Base-by-base conservation (phyloP, 2,888 invertebrate species). In the Pyrochroa serraticornis region DNA sequence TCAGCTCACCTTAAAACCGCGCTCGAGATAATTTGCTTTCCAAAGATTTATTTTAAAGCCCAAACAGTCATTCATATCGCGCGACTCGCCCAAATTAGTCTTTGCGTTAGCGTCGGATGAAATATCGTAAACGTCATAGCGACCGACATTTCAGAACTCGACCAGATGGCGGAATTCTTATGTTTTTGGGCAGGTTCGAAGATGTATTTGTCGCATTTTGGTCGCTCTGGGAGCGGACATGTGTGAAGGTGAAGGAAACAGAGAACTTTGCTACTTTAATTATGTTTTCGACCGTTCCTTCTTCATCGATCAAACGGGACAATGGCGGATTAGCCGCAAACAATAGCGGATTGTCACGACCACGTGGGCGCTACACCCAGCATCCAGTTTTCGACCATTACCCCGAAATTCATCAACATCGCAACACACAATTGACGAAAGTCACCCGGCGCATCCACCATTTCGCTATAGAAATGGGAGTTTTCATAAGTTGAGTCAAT, bases 241-340 rank as follows among this genome's bases (percentile, higher is more conserved):
- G 42, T 43, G 36, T 22, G 31, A 50, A 50, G 43, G 50, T 43
- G 42, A 35, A 43, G 43, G 42, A 50, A 50, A 47, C 47, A 47
- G 36, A 38, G 38, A 47, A 43, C 50, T 50, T 50, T 43, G 50
- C 34, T 50, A 50, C 50, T 50, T 50, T 50, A 50, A 50, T 50
- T 50, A 50, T 50, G 43, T 50, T 50, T 50, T 35, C 35, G 43
- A 22, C 31, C 22, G 42, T 42, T 50, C 50, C 43, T 50, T 43
- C 35, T 50, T 13, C 42, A 50, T 50, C 50, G 50, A 50, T 50
- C 50, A 50, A 49, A 49, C 42, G 34, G 35, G 22, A 42, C 36
- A 35, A 22, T 22, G 22, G 22, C 22, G 22, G 50, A 50, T 50
- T 50, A 35, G 35, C 33, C 22, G 42, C 42, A 50, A 36, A 43